A percentile compares a stretch with the other conserved stretches of the same genome.
Conservation (phyloP, 2,797 vertebrate species). For the Peromyscus eremicus region DNA sequence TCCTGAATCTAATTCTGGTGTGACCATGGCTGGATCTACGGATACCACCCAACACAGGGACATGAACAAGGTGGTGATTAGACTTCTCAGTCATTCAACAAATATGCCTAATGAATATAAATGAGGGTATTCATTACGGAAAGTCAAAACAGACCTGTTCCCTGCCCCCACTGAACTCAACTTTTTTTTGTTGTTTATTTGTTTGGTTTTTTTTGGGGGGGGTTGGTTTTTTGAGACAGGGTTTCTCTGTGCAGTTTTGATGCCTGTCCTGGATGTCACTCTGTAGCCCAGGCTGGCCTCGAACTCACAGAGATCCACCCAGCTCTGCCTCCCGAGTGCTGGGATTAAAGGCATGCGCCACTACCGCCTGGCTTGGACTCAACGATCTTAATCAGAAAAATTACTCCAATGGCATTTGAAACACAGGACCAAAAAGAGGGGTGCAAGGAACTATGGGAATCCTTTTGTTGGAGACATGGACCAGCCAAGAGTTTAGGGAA, state of each 20-base stretch:
- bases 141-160: not conserved
- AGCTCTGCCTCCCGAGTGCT: no score
- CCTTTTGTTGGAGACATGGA: not conserved
- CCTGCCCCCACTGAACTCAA: not conserved
- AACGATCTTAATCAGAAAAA: not conserved
- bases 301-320: no score
- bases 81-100: not conserved
- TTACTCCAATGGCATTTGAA: constrained; percentile 1
- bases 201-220: no score
- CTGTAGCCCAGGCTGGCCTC: no score
- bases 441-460: not conserved
- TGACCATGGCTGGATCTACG: not conserved
- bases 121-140: not conserved
- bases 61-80: not conserved
- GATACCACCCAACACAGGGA: not conserved
- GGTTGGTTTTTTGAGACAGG: no score
- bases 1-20: not conserved
- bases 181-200: no score
- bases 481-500: not conserved
- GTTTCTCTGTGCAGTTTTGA: no score
- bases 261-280: no score
- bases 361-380: not conserved
- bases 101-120: not conserved
- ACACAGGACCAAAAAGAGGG: not conserved
- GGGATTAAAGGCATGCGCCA: no score